Evolutionary conservation across 2,888 invertebrate genomes (phyloP).

Genomic region (Amblyjoppa proteus): DNA sequence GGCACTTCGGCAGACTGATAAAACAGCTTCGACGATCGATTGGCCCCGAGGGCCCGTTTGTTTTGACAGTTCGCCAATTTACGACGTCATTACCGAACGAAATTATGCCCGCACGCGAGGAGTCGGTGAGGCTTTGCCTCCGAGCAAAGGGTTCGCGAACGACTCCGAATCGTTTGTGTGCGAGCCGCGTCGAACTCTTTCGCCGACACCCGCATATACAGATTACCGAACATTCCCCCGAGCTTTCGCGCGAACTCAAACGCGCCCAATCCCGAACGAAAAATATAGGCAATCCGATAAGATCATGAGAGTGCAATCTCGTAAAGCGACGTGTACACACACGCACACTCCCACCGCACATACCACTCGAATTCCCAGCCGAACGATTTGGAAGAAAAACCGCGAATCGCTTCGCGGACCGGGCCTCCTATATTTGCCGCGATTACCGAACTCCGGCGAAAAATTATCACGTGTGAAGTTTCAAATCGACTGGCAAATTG

Average conservation of each 20-base stretch:
- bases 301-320: slow-evolving; percentile 22
- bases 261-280: slow-evolving; percentile 20
- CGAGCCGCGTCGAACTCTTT: slow-evolving; percentile 20
- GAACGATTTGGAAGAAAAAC: slow-evolving; percentile 19
- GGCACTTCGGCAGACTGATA: slow-evolving; percentile 48
- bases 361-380: background rate
- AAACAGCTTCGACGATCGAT: slow-evolving; percentile 64
- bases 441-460: slow-evolving; percentile 14
- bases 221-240: slow-evolving; percentile 13
- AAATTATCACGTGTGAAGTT: slow-evolving; percentile 47
- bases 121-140: slow-evolving; percentile 41
- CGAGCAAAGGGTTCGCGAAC: slow-evolving; percentile 2
- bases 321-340: slow-evolving; percentile 1
- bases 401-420: background rate
- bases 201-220: slow-evolving; percentile 12
- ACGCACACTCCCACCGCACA: background rate
- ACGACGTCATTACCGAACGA: slow-evolving; percentile 64
- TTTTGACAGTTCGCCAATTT: slow-evolving; percentile 66
- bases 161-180: slow-evolving; percentile 48
- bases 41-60: slow-evolving; percentile 64
- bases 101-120: slow-evolving; percentile 60
- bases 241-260: slow-evolving; percentile 36
- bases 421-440: background rate
- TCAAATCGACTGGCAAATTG: slow-evolving; percentile 30
- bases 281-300: slow-evolving; percentile 13